These are phyloP conservation scores for Rhopalosiphum nymphaeae DNA, from an alignment of 2,888 invertebrate species.

Conservation along the genomic window DNA sequence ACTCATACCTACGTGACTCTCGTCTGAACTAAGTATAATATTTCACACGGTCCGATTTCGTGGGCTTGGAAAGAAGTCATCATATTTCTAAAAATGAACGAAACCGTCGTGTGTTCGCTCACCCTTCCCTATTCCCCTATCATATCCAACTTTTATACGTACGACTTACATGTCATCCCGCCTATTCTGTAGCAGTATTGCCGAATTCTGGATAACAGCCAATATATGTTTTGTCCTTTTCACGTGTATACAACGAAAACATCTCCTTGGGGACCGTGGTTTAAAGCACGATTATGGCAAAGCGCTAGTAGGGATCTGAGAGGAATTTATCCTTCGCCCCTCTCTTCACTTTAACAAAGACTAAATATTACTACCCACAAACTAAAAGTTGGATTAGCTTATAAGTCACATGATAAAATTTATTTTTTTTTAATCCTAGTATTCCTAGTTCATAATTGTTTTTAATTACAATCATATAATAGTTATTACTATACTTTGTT, in stretches of 20 bases:
- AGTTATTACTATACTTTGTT: not conserved
- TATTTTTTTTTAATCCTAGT: not conserved
- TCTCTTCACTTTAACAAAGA: not conserved
- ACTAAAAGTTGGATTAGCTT: not conserved
- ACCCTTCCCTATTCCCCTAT: not conserved
- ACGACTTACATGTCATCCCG: not conserved
- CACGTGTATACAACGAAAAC: not conserved
- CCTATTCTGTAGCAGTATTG: not conserved
- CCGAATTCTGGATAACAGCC: conserved; percentile 12
- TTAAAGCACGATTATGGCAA: not conserved
- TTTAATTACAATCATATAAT: not conserved
- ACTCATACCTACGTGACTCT: not conserved
- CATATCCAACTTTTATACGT: not conserved
- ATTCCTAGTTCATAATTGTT: not conserved
- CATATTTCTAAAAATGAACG: conserved; percentile 7
- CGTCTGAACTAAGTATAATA: not conserved
- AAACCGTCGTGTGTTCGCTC: not conserved
- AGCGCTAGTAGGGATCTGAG: not conserved
- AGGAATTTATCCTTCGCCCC: not conserved
- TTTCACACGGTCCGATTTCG: not conserved
- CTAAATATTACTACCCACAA: not conserved
- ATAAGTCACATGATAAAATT: not conserved
- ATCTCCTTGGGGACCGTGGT: conserved; percentile 3
- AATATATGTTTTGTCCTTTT: not conserved
- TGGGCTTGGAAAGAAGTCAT: not conserved